Evolutionary conservation across 2,113 vertebrate genomes (phyloP).

Genomic region (Dinomys branickii): DNA sequence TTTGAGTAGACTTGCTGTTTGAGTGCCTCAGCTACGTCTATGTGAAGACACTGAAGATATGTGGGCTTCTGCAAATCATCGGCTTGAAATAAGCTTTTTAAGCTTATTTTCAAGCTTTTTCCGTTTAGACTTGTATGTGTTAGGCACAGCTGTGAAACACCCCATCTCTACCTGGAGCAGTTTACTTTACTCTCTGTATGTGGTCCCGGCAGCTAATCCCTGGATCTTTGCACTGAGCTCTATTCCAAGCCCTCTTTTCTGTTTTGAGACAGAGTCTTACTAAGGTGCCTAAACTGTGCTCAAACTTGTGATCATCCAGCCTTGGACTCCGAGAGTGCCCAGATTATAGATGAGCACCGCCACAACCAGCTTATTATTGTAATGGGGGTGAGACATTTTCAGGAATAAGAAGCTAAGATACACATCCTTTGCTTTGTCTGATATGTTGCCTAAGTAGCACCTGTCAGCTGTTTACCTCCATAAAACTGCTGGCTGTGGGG

Average conservation of each 20-base stretch:
- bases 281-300: neutral
- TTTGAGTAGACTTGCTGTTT: constrained; percentile 81
- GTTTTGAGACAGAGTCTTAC: neutral
- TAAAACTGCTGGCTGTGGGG: neutral
- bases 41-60: constrained; percentile 8
- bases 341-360: neutral
- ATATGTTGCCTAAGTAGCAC: neutral
- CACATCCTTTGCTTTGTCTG: neutral
- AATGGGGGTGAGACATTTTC: neutral
- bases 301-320: neutral
- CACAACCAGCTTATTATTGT: neutral
- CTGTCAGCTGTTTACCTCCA: neutral
- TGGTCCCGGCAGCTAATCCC: neutral
- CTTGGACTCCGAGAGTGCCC: neutral
- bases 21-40: neutral
- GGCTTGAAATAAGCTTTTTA: neutral
- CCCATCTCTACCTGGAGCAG: neutral
- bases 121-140: neutral
- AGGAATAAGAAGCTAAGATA: neutral
- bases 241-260: neutral
- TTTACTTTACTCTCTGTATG: neutral
- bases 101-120: neutral
- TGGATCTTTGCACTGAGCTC: neutral
- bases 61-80: neutral
- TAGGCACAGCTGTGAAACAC: neutral